Base-by-base conservation (phyloP, 2,113 vertebrate genomes). In the Oreochromis niloticus region DNA sequence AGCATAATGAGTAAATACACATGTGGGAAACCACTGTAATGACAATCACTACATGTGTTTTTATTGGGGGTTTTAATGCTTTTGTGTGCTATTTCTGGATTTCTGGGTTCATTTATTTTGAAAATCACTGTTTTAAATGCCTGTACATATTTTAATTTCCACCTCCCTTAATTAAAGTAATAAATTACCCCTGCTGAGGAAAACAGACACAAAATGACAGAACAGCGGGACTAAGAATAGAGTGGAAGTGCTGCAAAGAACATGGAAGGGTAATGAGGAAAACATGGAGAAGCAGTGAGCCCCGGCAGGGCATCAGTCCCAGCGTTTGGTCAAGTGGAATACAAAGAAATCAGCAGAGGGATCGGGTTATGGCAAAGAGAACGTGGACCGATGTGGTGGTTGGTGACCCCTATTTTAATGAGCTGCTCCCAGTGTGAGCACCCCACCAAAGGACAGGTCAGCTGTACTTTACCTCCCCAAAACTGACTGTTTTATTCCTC, bases 51-150 rank as follows among this genome's bases (percentile, higher is more conserved):
- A 78, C 46, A 32, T 13, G 17, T 8, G 9, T 50, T 50, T 78
- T 50, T 78, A 50, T 50, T 50, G n/a, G 2, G 1, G 0, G 11
- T 2, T 1, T 17, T 50, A 5, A 34, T 78, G 27, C 73, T 52
- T 68, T 78, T 78, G 17, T 50, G 41, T 73, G 22, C n/a, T 73
- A 30, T 73, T 73, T 27, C 14, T 48, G 41, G 68, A 30, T 75
- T 75, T 75, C 4, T 50, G 24, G 14, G 14, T 75, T 43, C 43
- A 32, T 50, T 75, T 13, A 50, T 78, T 78, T 78, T 78, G 4
- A 50, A 52, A 78, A 78, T 13, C 16, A 11, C 46, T n/a, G 46
- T 34, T 78, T 78, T 78, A n/a, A 52, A 52, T 52, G 27, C 16
- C 6, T 78, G 46, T 13, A 34, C 10, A 78, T 50, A 78, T 19